Base-by-base conservation (phyloP, 2,888 invertebrate genomes). In the Tortrix viridana region DNA sequence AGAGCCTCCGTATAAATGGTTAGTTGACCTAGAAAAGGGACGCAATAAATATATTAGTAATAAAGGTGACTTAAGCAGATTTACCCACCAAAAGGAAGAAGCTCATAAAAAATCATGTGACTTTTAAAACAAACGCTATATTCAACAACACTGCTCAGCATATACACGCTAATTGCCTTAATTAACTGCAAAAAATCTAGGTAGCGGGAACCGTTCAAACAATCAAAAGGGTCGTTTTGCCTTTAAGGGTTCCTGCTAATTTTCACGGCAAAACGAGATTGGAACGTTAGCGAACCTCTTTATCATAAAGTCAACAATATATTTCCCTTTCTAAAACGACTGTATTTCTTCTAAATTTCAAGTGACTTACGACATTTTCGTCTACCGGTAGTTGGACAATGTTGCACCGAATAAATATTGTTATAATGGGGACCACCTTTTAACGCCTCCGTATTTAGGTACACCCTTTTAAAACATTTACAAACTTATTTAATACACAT, bases 381-480 rank as follows among this genome's bases (percentile, higher is more conserved):
- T 14, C 9, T 22, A 22, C 18, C 5, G 41, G 16, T 5, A 5
- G 32, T 22, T 12, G 16, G 22, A 48, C 54, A 26, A 46, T 70
- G 69, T 72, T 68, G 67, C 73, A 72, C 71, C 68, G 72, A 76
- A 77, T 75, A 74, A 79, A 80, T 71, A 72, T 77, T 79, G 77
- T 77, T 76, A 78, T 75, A 69, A 68, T 73, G 70, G 69, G 75
- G 80, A 81, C 82, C 82, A 82, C 85, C 84, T 89, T 87, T 88
- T 89, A 88, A 85, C 88, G 86, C 88, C 89, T 88, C 88, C 67
- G 87, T 82, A 82, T 86, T 85, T 81, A 75, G 74, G 65, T 68
- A 16, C 16, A 79, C 76, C 80, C 81, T 78, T 83, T 78, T 83
- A 81, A 80, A 72, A 69, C 60, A 38, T 62, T 37, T 50, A 72